phyloP scores from a whole-genome alignment of 2,113 vertebrate genomes.

The Prinia subflava region DNA sequence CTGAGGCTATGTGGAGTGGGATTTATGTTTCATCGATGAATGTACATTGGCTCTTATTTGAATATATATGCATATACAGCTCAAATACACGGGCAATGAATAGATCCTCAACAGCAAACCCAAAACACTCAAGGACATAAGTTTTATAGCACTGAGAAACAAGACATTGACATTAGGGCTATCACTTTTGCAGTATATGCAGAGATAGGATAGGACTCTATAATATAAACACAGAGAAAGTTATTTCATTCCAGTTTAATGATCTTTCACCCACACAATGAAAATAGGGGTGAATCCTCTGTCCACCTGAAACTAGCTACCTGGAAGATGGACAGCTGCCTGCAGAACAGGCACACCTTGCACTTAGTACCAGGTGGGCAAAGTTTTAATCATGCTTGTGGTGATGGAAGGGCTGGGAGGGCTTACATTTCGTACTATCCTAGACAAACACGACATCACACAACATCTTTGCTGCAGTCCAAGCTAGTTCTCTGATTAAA shows the following conservation, averaged over 20 bases:
- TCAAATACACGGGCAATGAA: background rate
- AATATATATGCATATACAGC: background rate
- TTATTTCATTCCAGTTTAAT: conserved; percentile 76
- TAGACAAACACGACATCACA: background rate
- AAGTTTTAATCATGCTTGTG: conserved; percentile 31
- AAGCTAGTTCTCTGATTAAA: background rate
- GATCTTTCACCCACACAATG: conserved; percentile 42
- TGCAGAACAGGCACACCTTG: conserved; percentile 5
- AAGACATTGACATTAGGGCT: background rate
- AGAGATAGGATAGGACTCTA: background rate
- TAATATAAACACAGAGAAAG: background rate
- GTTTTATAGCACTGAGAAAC: background rate
- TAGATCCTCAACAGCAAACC: background rate
- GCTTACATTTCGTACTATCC: conserved; percentile 4
- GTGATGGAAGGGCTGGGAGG: conserved; percentile 7
- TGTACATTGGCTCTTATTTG: background rate
- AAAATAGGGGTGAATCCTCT: conserved; percentile 10
- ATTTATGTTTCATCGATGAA: background rate
- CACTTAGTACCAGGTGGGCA: background rate
- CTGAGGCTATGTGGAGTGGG: background rate
- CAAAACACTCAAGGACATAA: background rate
- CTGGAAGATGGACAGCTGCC: conserved; percentile 44
- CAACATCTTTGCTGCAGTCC: background rate
- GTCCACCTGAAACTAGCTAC: background rate
- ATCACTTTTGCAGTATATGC: conserved; percentile 53